Percentiles rank a stretch among this genome's conserved stretches.
Evolutionary conservation across 2,113 vertebrate genomes (phyloP).

Genomic region (Mesoclemmys tuberculata): DNA sequence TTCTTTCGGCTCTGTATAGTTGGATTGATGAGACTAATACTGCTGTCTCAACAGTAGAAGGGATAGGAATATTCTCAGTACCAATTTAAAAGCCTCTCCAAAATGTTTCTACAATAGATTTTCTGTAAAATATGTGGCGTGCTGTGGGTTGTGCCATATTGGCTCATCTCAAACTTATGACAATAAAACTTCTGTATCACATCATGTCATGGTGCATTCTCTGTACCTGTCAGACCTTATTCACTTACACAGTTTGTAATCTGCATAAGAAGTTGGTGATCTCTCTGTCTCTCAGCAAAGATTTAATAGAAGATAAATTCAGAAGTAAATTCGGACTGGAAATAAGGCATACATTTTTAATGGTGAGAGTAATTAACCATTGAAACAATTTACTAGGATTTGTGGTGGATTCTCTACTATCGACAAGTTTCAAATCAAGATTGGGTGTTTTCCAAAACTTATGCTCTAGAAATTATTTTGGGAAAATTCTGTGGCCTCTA

Average conservation of each 20-base stretch:
- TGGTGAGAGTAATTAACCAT: no score
- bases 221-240: neutral
- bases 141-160: neutral
- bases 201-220: neutral
- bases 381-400: no score
- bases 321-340: no score
- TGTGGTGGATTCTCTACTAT: no score
- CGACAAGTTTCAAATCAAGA: no score
- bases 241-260: neutral
- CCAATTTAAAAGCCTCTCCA: neutral
- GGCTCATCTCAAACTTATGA: neutral
- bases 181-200: neutral
- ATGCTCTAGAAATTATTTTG: neutral
- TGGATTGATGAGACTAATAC: neutral
- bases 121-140: accelerated
- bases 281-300: neutral
- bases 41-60: neutral
- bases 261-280: neutral
- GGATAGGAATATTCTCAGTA: neutral
- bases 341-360: no score
- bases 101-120: neutral
- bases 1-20: neutral
- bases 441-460: neutral
- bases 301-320: no score
- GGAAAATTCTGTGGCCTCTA: neutral